Percentiles rank a stretch among this genome's conserved stretches.
Conservation (phyloP, 2,797 vertebrate genomes). For the Peromyscus aztecus region DNA sequence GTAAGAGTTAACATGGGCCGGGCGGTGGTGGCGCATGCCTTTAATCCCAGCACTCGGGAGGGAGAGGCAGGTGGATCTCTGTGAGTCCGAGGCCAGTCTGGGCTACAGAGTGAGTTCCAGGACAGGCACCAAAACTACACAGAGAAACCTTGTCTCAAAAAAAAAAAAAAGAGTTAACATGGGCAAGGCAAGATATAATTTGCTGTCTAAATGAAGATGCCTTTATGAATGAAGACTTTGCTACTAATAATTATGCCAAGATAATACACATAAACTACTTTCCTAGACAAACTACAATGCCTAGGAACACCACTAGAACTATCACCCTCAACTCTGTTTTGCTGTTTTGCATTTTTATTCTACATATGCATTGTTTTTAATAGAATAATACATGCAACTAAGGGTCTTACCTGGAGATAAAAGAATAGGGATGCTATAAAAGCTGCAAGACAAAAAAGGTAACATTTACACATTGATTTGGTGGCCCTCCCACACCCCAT, state of each 20-base stretch:
- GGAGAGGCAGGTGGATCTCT: too few species aligned
- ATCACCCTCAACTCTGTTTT: background rate
- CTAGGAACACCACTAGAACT: background rate
- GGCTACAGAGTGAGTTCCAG: too few species aligned
- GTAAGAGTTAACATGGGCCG: background rate
- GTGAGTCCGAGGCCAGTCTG: too few species aligned
- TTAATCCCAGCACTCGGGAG: too few species aligned
- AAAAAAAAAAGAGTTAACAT: background rate
- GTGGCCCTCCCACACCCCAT: background rate
- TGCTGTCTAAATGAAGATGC: background rate
- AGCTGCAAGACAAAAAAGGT: background rate
- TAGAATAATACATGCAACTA: background rate
- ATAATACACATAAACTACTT: conserved; percentile 21
- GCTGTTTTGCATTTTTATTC: conserved; percentile 1
- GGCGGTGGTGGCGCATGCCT: too few species aligned
- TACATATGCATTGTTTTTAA: background rate
- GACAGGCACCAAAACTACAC: too few species aligned
- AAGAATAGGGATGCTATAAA: background rate
- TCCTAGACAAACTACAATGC: conserved; percentile 19
- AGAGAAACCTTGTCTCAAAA: too few species aligned
- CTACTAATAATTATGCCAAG: background rate
- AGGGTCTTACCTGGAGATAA: background rate
- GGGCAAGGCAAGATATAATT: conserved; percentile 12
- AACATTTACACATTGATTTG: background rate
- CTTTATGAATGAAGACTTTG: conserved; percentile 28